These are phyloP conservation scores for Conchocele bisecta DNA, from an alignment of 2,888 invertebrate genomes.

Conservation along the genomic window DNA sequence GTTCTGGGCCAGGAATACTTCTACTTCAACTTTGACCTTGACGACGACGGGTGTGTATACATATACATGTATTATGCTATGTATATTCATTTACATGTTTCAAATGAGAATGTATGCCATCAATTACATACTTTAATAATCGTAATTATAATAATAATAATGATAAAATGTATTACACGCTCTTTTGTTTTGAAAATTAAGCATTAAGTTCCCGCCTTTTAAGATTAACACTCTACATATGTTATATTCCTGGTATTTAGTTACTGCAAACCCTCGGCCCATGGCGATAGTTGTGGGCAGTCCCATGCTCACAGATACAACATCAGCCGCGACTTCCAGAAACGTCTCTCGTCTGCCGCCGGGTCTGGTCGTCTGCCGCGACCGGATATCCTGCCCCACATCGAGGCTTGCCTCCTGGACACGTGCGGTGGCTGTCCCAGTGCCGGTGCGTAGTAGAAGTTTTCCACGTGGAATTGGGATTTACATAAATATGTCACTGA, in stretches of 20 bases:
- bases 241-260: too few species aligned
- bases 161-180: too few species aligned
- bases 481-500: too few species aligned
- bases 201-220: not conserved
- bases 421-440: slow-evolving; percentile 66
- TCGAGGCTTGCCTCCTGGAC: slow-evolving; percentile 56
- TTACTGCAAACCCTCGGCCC: too few species aligned
- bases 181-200: too few species aligned
- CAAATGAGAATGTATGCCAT: too few species aligned
- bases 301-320: slow-evolving; percentile 46
- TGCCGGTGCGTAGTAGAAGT: slow-evolving; percentile 49
- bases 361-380: slow-evolving; percentile 58
- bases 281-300: slow-evolving; percentile 36
- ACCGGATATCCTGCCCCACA: slow-evolving; percentile 51
- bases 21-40: slow-evolving; percentile 53
- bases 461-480: not conserved
- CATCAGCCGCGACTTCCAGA: slow-evolving; percentile 48
- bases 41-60: slow-evolving; percentile 37
- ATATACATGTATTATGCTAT: not conserved
- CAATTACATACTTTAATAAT: not conserved
- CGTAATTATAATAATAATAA: not conserved
- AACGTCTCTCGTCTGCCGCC: slow-evolving; percentile 59
- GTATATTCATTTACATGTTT: too few species aligned
- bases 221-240: not conserved
- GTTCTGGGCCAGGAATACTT: slow-evolving; percentile 33